Evolutionary conservation across 2,888 invertebrate genomes (phyloP), one percentile per base, ranked within the genome.

Genomic region (Chydorus sphaericus): DNA sequence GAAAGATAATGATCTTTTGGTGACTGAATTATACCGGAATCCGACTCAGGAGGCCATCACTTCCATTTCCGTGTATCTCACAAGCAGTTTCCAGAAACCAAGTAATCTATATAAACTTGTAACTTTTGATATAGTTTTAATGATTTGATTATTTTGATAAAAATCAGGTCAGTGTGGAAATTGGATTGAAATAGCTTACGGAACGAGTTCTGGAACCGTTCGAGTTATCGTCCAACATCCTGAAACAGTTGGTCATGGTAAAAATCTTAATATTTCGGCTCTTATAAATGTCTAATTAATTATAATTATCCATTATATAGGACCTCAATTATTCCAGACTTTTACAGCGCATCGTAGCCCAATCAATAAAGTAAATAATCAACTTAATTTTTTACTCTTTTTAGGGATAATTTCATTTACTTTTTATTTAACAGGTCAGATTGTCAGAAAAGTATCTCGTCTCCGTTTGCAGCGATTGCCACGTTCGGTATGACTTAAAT

Each of bases 121-220:
- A 29, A 56, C 60, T 55, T 56, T 60, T 57, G 51, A 61, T 26
- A 59, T 51, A 44, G 49, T 60, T 60, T 60, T 44, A 52, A 59
- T 61, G 33, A 30, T 54, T 48, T 7, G 29, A 50, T 31, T 14
- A 8, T 5, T 36, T 33, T 26, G 11, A 52, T 23, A 50, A n/a
- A 28, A 59, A 62, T 28, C 68, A 91, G 93, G 89, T 76, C 75
- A 93, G 58, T 92, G 92, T 71, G 96, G 96, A 48, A 97, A 97
- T 72, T 97, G 97, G 96, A 94, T 98, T 66, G 98, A 98, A 74
- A 97, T 98, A 65, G 98, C 97, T 0, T 98, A 98, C 70, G 98
- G 97, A 3, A 98, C 97, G 0, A 83, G 86, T 62, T 88, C 87
- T 18, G 97, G 97, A 2, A 89, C 89, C 0, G 96, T 98, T 18